Evolutionary conservation across 2,888 invertebrate genomes (phyloP), one percentile per base, ranked within the genome.

Genomic region (Platycheirus albimanus): DNA sequence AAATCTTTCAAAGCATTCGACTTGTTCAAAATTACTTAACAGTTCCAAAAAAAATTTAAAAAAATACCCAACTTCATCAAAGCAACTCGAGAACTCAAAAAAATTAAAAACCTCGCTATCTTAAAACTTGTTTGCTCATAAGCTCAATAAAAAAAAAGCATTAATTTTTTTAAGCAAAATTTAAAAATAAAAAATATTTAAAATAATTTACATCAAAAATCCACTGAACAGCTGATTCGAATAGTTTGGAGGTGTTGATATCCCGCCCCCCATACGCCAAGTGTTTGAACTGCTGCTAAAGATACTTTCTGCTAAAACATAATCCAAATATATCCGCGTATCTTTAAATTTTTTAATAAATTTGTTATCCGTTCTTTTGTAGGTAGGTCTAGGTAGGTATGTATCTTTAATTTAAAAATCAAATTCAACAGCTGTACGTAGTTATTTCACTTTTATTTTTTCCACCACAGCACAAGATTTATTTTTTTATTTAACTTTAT

Each of bases 241-340:
- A 69, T 84, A 80, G 51, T 80, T 79, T 41, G 79, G 84, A 80
- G 79, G 80, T 80, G 84, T 81, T 85, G 85, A 85, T 78, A 85
- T 85, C 81, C 85, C 85, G 81, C 81, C 85, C 77, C 85, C 85
- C 85, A 85, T 85, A 77, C 80, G 81, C 77, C 76, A 77, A 72
- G 19, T 45, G 7, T 70, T 54, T 56, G 8, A 33, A 63, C 54
- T 71, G 70, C 58, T 61, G 24, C 45, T 70, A 11, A 30, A 51
- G 5, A 30, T 2, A 52, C 10, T 10, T 15, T 49, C 61, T 36
- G 52, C 64, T 54, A 43, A 28, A 58, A 56, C 67, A 78, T 74
- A 69, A 61, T 67, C 71, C 71, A 58, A 56, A 38, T 36, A n/a
- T 49, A 36, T 20, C 49, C 49, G 64, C 20, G 56, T 66, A 70